A percentile compares a stretch with the other conserved stretches of the same genome.
These are phyloP conservation scores for Apodemus speciosus DNA, from an alignment of 2,113 vertebrate species.

Conservation along the genomic window DNA sequence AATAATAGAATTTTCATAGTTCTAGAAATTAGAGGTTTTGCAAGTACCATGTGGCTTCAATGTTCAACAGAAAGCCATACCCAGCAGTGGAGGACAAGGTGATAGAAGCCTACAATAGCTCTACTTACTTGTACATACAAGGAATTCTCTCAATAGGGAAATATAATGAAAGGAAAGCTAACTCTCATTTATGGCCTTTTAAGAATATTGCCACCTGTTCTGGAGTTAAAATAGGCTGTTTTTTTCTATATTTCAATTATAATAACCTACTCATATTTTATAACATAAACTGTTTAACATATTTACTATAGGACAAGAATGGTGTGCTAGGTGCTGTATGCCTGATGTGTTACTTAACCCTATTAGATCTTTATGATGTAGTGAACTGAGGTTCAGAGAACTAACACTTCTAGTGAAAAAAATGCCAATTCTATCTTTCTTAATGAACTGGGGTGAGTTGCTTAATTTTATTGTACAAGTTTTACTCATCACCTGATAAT, in stretches of 20 bases:
- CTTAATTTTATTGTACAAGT: not conserved
- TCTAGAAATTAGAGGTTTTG: not conserved
- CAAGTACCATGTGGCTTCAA: not conserved
- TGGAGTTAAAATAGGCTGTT: not conserved
- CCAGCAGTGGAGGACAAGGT: not conserved
- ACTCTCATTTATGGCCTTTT: not conserved
- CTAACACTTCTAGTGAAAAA: not conserved
- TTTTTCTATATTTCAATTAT: conserved; percentile 4
- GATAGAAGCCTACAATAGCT: not conserved
- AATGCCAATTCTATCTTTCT: not conserved
- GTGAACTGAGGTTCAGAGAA: not conserved
- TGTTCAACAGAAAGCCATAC: not conserved
- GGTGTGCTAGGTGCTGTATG: not conserved
- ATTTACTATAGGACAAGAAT: not conserved
- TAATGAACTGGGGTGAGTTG: not conserved
- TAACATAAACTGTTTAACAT: conserved; percentile 18
- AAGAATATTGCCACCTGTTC: not conserved
- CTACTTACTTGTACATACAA: not conserved
- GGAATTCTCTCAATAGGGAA: not conserved
- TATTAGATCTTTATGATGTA: not conserved
- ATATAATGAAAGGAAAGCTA: not conserved
- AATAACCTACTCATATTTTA: not conserved
- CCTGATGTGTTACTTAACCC: not conserved
- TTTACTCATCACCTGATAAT: not conserved
- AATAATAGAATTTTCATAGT: not conserved